These are phyloP conservation scores for Araneus ventricosus DNA, from an alignment of 1,140 invertebrate genomes.

Conservation along the genomic window DNA sequence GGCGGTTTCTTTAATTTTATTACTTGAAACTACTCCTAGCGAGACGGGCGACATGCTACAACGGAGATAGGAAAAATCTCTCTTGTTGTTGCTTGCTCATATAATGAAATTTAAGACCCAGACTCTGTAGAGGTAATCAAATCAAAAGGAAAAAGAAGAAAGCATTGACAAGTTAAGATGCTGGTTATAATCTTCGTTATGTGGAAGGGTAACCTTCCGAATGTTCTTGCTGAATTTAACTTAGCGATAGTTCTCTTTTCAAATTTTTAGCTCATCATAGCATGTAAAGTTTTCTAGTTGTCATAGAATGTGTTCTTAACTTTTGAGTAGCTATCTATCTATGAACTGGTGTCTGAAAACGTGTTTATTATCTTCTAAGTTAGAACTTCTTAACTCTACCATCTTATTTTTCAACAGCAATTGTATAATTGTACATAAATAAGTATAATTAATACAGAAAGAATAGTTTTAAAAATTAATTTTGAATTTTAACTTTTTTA, in stretches of 20 bases:
- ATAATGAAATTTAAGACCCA: slow-evolving; percentile 33
- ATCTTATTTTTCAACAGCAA: no score
- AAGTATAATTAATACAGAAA: no score
- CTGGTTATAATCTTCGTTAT: background rate
- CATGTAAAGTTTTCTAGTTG: no score
- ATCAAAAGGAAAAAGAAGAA: background rate
- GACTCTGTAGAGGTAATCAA: slow-evolving; percentile 10
- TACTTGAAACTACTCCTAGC: slow-evolving; percentile 6
- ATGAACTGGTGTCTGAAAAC: no score
- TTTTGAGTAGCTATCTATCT: slow-evolving; percentile 2
- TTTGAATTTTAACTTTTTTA: no score
- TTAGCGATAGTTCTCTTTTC: background rate
- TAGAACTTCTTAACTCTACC: no score
- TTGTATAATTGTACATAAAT: no score
- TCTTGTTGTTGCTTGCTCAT: background rate
- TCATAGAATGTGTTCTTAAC: no score
- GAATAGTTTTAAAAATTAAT: no score
- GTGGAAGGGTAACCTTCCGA: no score
- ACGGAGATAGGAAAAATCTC: background rate
- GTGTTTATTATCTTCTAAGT: no score
- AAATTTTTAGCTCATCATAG: background rate
- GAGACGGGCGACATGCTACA: background rate
- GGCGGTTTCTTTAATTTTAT: slow-evolving; percentile 46
- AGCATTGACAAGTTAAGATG: background rate
- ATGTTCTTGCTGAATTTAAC: background rate